Evolutionary conservation across 2,888 invertebrate species (phyloP).

Genomic region (Panzeria rudis): DNA sequence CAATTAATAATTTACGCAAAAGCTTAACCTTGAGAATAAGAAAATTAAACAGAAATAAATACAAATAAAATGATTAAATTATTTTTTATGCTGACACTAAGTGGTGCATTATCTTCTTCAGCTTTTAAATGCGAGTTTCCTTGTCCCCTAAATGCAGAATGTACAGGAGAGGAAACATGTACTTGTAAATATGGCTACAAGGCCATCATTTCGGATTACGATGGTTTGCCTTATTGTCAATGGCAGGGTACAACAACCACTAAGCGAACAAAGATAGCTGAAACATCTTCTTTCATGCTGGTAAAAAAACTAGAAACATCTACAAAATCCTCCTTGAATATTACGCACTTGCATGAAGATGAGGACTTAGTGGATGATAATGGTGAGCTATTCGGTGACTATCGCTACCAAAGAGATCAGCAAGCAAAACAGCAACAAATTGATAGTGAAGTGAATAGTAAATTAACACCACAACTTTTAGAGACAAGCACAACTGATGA

Average conservation of each 20-base stretch:
- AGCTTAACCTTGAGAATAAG: background rate
- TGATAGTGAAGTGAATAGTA: background rate
- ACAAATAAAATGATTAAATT: constrained; percentile 10
- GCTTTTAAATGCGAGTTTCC: constrained; percentile 22
- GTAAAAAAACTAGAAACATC: background rate
- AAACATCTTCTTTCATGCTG: background rate
- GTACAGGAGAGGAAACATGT: constrained; percentile 25
- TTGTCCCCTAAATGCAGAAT: constrained; percentile 33
- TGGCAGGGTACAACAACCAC: constrained; percentile 24
- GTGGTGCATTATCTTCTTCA: background rate
- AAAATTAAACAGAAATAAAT: background rate
- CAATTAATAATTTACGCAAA: background rate
- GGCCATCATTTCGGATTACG: constrained; percentile 1
- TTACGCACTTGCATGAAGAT: background rate
- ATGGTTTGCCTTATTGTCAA: constrained; percentile 51
- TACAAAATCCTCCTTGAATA: background rate
- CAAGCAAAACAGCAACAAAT: background rate
- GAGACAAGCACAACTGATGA: background rate
- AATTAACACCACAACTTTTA: background rate
- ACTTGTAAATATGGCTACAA: constrained; percentile 38
- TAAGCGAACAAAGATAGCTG: background rate
- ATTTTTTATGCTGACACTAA: background rate
- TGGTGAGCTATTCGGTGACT: constrained; percentile 43
- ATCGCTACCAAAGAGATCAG: constrained; percentile 23
- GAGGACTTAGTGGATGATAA: constrained; percentile 45